These are phyloP conservation scores for Neoniphon sammara DNA, from an alignment of 2,797 vertebrate genomes.

Conservation along the genomic window DNA sequence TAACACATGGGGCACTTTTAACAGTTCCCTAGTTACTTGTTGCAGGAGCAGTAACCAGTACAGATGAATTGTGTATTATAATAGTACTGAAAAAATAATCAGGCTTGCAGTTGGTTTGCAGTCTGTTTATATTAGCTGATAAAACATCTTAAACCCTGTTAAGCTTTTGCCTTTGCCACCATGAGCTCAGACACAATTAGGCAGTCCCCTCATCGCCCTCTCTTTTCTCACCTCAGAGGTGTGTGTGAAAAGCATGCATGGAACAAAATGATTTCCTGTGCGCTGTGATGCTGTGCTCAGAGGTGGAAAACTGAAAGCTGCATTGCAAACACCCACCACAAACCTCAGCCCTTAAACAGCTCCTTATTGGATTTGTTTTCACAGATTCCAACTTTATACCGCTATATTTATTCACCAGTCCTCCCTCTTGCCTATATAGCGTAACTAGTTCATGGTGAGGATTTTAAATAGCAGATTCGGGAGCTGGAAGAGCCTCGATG, in stretches of 20 bases:
- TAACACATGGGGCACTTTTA: not conserved
- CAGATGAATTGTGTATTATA: constrained; percentile 1
- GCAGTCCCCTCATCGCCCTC: constrained; percentile 18
- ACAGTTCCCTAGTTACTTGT: not conserved
- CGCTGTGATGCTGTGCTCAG: constrained; percentile 32
- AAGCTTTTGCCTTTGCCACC: not conserved
- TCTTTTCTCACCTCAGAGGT: constrained; percentile 58
- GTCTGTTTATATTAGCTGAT: not conserved
- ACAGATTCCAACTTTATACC: not conserved
- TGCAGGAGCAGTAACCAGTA: not conserved
- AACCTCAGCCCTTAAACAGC: not conserved
- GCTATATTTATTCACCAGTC: not conserved
- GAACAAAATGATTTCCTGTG: constrained; percentile 49
- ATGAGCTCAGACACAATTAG: not conserved
- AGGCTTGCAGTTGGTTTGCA: not conserved
- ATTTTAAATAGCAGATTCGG: constrained; percentile 12
- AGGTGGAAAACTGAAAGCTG: constrained; percentile 42
- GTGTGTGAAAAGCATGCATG: constrained; percentile 49
- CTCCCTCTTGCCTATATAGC: not conserved
- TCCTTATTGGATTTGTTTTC: not conserved
- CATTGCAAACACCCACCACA: not conserved
- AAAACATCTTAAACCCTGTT: not conserved
- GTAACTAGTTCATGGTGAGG: not conserved
- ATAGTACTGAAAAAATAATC: constrained; percentile 8
- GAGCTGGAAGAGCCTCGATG: constrained; percentile 23